Evolutionary conservation across 2,113 vertebrate genomes (phyloP).

Genomic region (Seriola rivoliana): DNA sequence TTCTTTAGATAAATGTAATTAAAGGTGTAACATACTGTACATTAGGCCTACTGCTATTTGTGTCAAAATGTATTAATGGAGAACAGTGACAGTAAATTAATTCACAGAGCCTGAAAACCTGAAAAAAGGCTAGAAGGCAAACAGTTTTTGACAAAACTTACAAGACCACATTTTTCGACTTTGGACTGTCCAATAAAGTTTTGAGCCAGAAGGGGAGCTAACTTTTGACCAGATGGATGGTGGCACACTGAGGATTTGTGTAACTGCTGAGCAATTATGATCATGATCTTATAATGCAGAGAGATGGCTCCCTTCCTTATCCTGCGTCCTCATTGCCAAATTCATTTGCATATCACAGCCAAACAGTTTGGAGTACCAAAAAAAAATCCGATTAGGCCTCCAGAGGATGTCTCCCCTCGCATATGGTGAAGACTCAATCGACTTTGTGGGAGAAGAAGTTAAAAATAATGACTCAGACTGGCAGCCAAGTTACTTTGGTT

Average conservation of each 20-base stretch:
- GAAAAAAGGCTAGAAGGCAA: not conserved
- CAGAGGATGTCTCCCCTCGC: not conserved
- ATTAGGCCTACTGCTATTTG: not conserved
- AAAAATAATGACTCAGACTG: not conserved
- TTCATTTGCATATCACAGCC: constrained; percentile 15
- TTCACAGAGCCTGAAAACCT: not conserved
- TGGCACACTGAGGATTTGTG: constrained; percentile 14
- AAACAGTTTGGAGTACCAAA: constrained; percentile 5
- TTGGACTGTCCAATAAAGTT: constrained; percentile 3
- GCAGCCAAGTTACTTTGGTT: not conserved
- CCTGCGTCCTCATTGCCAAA: constrained; percentile 9
- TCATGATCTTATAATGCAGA: constrained; percentile 36
- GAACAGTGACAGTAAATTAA: constrained; percentile 5
- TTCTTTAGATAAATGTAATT: constrained; percentile 3
- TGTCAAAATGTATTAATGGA: constrained; percentile 6
- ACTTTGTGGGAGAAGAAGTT: not conserved
- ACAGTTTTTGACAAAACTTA: not conserved
- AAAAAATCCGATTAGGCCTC: not conserved
- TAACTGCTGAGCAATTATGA: constrained; percentile 39
- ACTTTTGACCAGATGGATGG: constrained; percentile 27
- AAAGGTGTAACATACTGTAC: not conserved
- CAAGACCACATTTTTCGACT: not conserved
- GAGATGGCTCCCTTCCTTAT: constrained; percentile 26
- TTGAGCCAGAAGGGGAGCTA: constrained; percentile 2
- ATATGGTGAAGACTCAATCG: constrained; percentile 13